Percentiles rank a stretch among this genome's conserved stretches.
Conservation (phyloP, 2,888 invertebrate species). For the Drosophila monieri region DNA sequence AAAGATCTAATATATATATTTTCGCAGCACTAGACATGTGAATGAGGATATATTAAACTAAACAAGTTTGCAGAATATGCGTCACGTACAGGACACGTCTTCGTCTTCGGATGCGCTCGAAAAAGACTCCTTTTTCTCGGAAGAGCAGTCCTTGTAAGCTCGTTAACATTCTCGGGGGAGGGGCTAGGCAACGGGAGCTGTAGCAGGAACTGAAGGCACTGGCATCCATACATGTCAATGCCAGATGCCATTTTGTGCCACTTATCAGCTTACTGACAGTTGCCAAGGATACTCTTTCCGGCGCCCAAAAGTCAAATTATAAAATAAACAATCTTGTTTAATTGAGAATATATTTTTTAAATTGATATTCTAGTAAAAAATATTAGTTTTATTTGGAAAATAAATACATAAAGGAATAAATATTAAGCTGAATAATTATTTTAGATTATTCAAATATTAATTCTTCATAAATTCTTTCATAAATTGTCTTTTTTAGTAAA, state of each 20-base stretch:
- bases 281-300: constrained; percentile 30
- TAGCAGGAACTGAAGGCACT: constrained; percentile 8
- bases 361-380: background rate
- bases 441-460: no score
- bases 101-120: constrained; percentile 26
- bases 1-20: background rate
- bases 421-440: no score
- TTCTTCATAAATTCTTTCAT: no score
- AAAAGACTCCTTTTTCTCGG: constrained; percentile 11
- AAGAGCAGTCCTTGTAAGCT: constrained; percentile 25
- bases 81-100: constrained; percentile 51
- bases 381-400: background rate
- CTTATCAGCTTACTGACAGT: constrained; percentile 48
- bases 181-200: no score
- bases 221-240: constrained; percentile 52
- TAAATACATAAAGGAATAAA: background rate
- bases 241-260: constrained; percentile 49
- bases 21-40: constrained; percentile 4
- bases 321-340: background rate
- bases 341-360: background rate
- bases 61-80: constrained; percentile 51
- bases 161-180: constrained; percentile 23
- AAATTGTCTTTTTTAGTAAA: no score
- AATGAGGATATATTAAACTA: constrained; percentile 45
- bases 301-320: background rate